Evolutionary conservation across 2,113 vertebrate genomes (phyloP), one percentile per base, ranked within the genome.

Genomic region (Equus quagga): DNA sequence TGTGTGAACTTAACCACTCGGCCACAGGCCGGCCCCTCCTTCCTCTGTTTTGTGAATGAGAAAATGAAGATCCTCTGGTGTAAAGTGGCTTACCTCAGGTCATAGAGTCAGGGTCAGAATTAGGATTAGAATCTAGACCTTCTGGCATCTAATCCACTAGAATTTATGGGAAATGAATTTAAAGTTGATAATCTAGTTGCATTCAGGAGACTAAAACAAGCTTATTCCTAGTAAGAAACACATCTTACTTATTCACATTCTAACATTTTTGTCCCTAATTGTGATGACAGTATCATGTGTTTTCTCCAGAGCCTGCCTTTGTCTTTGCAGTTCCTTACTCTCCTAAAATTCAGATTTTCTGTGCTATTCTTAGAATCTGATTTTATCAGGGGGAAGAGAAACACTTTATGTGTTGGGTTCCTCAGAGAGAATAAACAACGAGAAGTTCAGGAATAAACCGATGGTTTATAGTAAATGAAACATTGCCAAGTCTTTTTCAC

Each of bases 291-390:
- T 46, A 24, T 54, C 76, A 8, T 54, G 41, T 69, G 46, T 65
- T 91, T 82, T 83, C 78, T 85, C 41, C 46, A 21, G 14, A 44
- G 79, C 65, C 49, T 21, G 8, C 21, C 23, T 44, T 93, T 85
- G 56, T 79, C 58, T 72, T 85, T 58, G 64, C 31, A 49, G 17
- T 90, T 86, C 10, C 51, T 65, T 49, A 70, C 11, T 72, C 2
- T 64, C n/a, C 65, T 78, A 83, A 90, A 82, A 65, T 82, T 65
- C 49, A 97, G 6, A 7, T 72, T 88, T 94, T 89, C 28, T 33
- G 56, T 94, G 46, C 44, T 88, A 18, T 72, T 82, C 41, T 54
- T 78, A 85, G 31, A 96, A 19, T 96, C 56, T 91, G 64, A 70
- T 70, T 94, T 97, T 89, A 70, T 70, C 8, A 5, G 36, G 6